phyloP scores from a whole-genome alignment of 2,797 vertebrate genomes.

The Triplophysa yarkandensis region DNA sequence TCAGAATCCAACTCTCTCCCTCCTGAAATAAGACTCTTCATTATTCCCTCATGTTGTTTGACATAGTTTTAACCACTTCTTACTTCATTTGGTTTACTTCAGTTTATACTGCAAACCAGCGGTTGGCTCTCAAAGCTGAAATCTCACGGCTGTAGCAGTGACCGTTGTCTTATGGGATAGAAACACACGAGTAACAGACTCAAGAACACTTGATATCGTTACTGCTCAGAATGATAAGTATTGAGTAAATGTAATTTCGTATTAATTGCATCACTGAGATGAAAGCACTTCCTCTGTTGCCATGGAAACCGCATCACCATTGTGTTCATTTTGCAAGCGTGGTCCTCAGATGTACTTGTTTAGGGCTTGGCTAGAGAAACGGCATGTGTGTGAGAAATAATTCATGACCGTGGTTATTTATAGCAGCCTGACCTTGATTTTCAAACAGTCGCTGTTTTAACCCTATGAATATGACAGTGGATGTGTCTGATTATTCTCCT shows the following conservation, averaged over 20 bases:
- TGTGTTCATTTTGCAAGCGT: background rate
- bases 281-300: background rate
- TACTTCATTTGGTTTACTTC: too few species aligned
- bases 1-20: too few species aligned
- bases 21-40: too few species aligned
- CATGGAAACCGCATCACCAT: background rate
- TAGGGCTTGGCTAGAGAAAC: background rate
- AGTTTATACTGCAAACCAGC: too few species aligned
- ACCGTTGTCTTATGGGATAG: background rate
- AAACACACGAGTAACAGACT: too few species aligned
- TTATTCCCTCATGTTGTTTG: background rate
- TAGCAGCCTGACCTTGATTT: conserved; percentile 31
- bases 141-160: background rate
- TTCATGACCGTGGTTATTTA: conserved; percentile 32
- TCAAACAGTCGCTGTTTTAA: background rate
- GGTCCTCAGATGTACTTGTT: background rate
- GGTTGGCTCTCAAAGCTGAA: too few species aligned
- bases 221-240: background rate
- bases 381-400: conserved; percentile 9
- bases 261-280: background rate
- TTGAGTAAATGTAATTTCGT: background rate
- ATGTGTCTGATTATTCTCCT: background rate
- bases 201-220: background rate
- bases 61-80: too few species aligned
- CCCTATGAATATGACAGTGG: background rate